A percentile compares a stretch with the other conserved stretches of the same genome.
These are phyloP conservation scores for Gambusia affinis DNA, from an alignment of 2,113 vertebrate species.

Conservation along the genomic window DNA sequence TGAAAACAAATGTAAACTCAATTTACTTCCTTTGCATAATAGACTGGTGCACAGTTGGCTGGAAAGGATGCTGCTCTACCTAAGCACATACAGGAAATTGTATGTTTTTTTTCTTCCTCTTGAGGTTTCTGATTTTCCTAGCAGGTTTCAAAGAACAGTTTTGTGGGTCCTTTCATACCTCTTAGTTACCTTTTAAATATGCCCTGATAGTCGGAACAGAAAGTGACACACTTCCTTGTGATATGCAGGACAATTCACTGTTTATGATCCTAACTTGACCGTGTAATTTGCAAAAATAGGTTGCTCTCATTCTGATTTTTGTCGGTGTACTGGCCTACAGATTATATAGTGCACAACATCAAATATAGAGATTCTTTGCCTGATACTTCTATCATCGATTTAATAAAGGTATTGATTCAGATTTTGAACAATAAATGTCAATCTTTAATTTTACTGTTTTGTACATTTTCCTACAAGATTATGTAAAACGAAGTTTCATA, in stretches of 20 bases:
- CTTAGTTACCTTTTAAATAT: slow-evolving; percentile 9
- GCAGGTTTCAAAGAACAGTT: neutral
- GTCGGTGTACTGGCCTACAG: neutral
- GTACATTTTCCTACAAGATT: neutral
- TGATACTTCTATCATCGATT: neutral
- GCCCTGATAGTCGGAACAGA: slow-evolving; percentile 31
- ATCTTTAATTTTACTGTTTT: neutral
- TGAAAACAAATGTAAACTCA: neutral
- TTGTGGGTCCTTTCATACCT: slow-evolving; percentile 22
- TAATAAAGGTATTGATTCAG: neutral
- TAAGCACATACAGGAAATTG: neutral
- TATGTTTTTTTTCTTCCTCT: neutral
- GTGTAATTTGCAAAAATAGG: slow-evolving; percentile 18
- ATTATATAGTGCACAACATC: neutral
- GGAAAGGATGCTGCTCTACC: neutral
- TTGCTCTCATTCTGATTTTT: slow-evolving; percentile 7
- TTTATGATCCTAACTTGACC: slow-evolving; percentile 33
- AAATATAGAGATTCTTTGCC: neutral
- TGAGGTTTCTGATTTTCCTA: slow-evolving; percentile 1
- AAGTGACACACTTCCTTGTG: slow-evolving; percentile 50
- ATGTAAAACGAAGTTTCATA: neutral
- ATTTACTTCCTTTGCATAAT: slow-evolving; percentile 8
- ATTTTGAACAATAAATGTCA: neutral
- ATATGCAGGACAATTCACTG: slow-evolving; percentile 28
- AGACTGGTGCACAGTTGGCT: neutral